Evolutionary conservation across 37 sponge, comb jelly and placozoan genomes (phyloP).

Genomic region (Aplysina aerophoba): DNA sequence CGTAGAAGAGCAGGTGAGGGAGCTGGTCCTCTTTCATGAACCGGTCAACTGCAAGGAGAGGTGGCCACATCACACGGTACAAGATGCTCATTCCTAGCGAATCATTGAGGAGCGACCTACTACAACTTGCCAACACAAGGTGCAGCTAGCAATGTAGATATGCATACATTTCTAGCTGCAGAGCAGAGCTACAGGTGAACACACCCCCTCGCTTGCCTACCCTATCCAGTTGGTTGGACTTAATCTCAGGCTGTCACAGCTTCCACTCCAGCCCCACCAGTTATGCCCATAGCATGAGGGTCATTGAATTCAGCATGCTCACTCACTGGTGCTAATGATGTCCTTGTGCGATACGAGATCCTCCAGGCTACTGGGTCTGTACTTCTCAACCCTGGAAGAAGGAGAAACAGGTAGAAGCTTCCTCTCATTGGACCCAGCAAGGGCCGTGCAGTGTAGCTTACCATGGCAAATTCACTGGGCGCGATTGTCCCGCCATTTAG

Average conservation of each 20-base stretch:
- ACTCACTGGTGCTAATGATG: constrained; percentile 88
- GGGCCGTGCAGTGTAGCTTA: background rate
- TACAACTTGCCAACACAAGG: too few relatives aligned
- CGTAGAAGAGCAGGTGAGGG: constrained; percentile 97
- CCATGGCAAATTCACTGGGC: constrained; percentile 6
- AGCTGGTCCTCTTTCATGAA: constrained; percentile 88
- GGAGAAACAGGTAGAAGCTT: background rate
- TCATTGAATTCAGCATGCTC: background rate
- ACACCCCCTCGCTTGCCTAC: too few relatives aligned
- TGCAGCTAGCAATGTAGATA: too few relatives aligned
- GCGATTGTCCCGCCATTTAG: constrained; percentile 21
- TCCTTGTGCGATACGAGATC: constrained; percentile 98
- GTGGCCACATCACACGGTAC: too few relatives aligned
- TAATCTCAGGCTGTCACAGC: too few relatives aligned
- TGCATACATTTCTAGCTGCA: too few relatives aligned
- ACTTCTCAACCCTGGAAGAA: constrained; percentile 92
- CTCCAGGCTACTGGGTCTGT: constrained; percentile 83
- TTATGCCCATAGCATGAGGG: background rate
- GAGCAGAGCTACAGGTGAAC: too few relatives aligned
- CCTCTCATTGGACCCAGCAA: background rate
- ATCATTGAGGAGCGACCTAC: too few relatives aligned
- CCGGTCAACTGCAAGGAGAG: constrained; percentile 63
- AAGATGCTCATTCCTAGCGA: too few relatives aligned
- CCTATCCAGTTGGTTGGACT: too few relatives aligned
- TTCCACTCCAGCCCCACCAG: too few relatives aligned